A percentile compares a stretch with the other conserved stretches of the same genome.
These are phyloP conservation scores for Eudasyphora cyanicolor DNA, from an alignment of 2,888 invertebrate genomes.

Conservation along the genomic window DNA sequence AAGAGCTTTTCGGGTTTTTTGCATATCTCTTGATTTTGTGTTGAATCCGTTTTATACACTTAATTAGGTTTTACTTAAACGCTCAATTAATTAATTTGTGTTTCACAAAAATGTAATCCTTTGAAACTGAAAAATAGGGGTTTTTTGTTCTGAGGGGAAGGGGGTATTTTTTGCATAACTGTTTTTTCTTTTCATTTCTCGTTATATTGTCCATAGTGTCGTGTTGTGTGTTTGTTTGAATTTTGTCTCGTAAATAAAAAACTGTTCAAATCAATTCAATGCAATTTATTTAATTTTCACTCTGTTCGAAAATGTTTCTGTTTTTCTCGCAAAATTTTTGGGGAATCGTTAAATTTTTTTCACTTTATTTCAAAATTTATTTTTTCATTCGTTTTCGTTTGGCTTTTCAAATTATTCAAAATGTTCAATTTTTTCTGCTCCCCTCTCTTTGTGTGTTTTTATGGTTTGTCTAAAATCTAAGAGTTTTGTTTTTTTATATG, in stretches of 20 bases:
- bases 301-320: neutral
- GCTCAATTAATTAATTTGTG: conserved; percentile 38
- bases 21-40: conserved; percentile 41
- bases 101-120: neutral
- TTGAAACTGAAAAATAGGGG: neutral
- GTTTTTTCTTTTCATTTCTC: conserved; percentile 53
- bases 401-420: conserved; percentile 5
- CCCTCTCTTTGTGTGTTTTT: conserved; percentile 15
- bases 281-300: conserved; percentile 13
- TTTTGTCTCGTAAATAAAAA: conserved; percentile 10
- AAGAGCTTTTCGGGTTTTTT: conserved; percentile 8
- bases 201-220: conserved; percentile 60
- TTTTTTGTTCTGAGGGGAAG: neutral
- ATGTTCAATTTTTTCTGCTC: neutral
- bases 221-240: neutral
- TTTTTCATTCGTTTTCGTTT: neutral
- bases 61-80: conserved; percentile 32
- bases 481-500: neutral
- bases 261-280: neutral
- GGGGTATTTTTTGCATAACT: neutral
- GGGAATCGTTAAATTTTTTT: neutral
- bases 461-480: conserved; percentile 8
- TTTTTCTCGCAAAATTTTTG: neutral
- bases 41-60: conserved; percentile 50
- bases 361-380: neutral